A percentile compares a stretch with the other conserved stretches of the same genome.
Evolutionary conservation across 2,888 invertebrate species (phyloP).

Genomic region (Latheticus oryzae): DNA sequence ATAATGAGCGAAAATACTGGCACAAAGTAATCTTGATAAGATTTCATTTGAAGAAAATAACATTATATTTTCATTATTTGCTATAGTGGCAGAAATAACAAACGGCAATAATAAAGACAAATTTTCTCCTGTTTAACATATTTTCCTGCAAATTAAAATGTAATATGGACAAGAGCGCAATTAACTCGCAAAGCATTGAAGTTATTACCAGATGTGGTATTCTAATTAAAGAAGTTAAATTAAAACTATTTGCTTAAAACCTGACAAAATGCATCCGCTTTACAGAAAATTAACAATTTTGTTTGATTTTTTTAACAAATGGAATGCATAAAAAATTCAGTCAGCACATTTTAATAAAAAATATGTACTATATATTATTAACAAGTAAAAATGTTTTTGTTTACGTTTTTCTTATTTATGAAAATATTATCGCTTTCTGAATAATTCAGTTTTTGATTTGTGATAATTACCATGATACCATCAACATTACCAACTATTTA

Average conservation of each 20-base stretch:
- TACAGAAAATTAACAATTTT: no score
- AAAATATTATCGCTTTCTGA: no score
- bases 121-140: constrained; percentile 13
- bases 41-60: constrained; percentile 26
- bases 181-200: background rate
- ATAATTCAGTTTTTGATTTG: no score
- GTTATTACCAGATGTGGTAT: constrained; percentile 13
- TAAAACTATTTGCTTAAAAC: constrained; percentile 5
- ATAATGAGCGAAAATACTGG: constrained; percentile 10
- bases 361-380: no score
- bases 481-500: no score
- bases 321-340: no score
- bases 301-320: no score
- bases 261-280: no score
- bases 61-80: constrained; percentile 10
- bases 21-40: constrained; percentile 7
- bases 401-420: no score
- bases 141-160: constrained; percentile 3
- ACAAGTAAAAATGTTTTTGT: no score
- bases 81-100: constrained; percentile 10
- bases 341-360: no score
- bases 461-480: no score
- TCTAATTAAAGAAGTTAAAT: constrained; percentile 21
- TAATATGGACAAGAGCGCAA: constrained; percentile 7
- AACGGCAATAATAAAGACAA: constrained; percentile 8